Conservation (phyloP, 2,888 invertebrate genomes). For the Drosophila borborema region DNA sequence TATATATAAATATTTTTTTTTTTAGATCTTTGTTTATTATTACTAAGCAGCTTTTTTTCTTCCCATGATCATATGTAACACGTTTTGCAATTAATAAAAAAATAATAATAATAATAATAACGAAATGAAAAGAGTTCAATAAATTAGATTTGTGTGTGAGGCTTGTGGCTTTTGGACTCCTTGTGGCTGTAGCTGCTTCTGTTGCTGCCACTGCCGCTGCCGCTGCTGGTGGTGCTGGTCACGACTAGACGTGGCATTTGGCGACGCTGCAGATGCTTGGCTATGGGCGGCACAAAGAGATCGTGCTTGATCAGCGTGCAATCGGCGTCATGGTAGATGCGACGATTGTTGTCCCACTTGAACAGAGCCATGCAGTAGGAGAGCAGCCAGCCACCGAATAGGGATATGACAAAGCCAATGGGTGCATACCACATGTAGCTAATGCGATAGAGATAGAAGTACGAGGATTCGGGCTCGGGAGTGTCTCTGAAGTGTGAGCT, state of each 20-base stretch:
- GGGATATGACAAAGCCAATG: slow-evolving; percentile 86
- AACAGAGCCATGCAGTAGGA: slow-evolving; percentile 85
- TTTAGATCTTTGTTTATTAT: slow-evolving; percentile 5
- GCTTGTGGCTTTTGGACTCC: slow-evolving; percentile 1
- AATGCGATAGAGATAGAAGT: slow-evolving; percentile 85
- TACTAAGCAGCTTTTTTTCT: neutral
- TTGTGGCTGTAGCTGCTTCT: slow-evolving; percentile 26
- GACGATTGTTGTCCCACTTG: slow-evolving; percentile 79
- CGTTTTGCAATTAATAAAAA: slow-evolving; percentile 8
- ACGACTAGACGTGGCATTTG: slow-evolving; percentile 82
- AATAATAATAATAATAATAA: neutral
- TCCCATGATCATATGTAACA: slow-evolving; percentile 6
- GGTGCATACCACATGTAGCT: slow-evolving; percentile 91
- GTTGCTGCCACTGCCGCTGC: slow-evolving; percentile 16
- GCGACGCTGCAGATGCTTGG: slow-evolving; percentile 84
- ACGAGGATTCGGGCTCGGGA: slow-evolving; percentile 48
- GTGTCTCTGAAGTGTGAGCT: neutral
- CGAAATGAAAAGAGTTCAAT: neutral
- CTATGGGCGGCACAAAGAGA: slow-evolving; percentile 87
- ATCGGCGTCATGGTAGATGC: slow-evolving; percentile 77
- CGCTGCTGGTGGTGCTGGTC: slow-evolving; percentile 70
- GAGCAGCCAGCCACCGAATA: slow-evolving; percentile 86
- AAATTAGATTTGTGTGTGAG: neutral
- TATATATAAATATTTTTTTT: neutral
- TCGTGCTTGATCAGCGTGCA: slow-evolving; percentile 86